A percentile compares a stretch with the other conserved stretches of the same genome.
phyloP scores from a whole-genome alignment of 1,140 invertebrate genomes.

The Bombus polaris region DNA sequence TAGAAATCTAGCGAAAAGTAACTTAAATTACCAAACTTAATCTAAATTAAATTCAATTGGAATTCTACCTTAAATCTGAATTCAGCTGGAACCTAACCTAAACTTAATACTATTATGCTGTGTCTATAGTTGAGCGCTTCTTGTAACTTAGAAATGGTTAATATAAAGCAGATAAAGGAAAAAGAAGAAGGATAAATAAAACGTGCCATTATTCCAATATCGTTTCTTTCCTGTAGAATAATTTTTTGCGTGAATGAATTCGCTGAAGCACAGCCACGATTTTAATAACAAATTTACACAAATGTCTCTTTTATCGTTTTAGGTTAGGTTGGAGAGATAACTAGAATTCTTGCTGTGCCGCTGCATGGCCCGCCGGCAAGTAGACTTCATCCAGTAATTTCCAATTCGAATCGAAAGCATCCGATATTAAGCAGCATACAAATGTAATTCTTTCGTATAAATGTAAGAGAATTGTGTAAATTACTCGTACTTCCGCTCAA shows the following conservation, averaged over 20 bases:
- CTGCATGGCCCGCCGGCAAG: constrained; percentile 50
- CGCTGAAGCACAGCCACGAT: background rate
- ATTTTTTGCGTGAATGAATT: background rate
- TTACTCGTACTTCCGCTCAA: background rate
- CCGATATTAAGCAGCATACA: constrained; percentile 7
- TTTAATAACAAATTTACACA: constrained; percentile 22
- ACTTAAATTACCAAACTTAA: background rate
- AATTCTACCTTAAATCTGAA: no score
- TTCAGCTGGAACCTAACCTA: background rate
- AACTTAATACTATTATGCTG: background rate
- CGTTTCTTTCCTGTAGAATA: background rate
- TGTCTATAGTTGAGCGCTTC: background rate
- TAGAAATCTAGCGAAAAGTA: no score
- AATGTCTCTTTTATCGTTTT: constrained; percentile 5
- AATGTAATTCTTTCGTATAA: background rate
- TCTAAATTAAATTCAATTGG: background rate
- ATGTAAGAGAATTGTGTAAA: background rate
- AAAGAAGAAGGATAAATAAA: background rate
- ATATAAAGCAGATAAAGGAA: background rate
- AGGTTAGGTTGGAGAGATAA: constrained; percentile 59
- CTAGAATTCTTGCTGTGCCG: constrained; percentile 49
- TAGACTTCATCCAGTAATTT: constrained; percentile 54
- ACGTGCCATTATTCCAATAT: background rate
- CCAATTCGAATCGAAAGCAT: constrained; percentile 40
- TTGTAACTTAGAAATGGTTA: background rate